Base-by-base conservation (phyloP, 2,797 vertebrate species). In the Silurus lanzhouensis region DNA sequence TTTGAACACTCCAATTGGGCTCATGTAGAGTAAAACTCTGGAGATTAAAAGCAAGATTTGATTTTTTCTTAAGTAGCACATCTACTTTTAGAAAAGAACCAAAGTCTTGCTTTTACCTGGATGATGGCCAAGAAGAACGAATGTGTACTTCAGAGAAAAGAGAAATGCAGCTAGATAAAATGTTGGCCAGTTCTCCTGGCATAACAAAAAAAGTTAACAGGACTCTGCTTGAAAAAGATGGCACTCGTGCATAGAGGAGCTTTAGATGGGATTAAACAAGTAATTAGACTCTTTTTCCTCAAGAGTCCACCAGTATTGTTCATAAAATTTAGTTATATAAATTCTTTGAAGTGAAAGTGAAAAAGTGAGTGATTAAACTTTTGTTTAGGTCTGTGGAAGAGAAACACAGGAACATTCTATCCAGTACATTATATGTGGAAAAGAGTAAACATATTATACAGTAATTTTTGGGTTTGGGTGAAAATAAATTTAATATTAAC, bases 111-210 rank as follows among this genome's bases (percentile, higher is more conserved):
- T 81, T 79, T 79, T 55, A 22, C n/a, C 78, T 81, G 78, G 68
- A 85, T 71, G 60, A 66, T n/a, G 63, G 60, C 84, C 84, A 81
- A 38, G 27, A 52, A 81, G 78, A 52, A 20, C 64, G 68, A 70
- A 70, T 27, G 75, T 60, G 75, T 71, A 44, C 64, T 38, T 71
- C 7, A 61, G 15, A 19, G 74, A 31, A 58, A 75, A 27, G 13
- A 55, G 14, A 74, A 72, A 81, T 72, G 25, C 58, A 74, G 84
- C 77, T 38, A 85, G 58, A 85, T 72, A 85, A 80, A 81, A 72
- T n/a, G 20, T 64, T 85, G 67, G 57, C 77, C 77, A 85, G 58
- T 68, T 57, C 46, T 81, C 68, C 48, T 27, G 60, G 25, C 46
- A 63, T 61, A 85, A 38, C 67, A 81, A 27, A 70, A 75, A 44